Percentiles rank a stretch among this genome's conserved stretches.
These are phyloP conservation scores for Xenopus laevis DNA, from an alignment of 2,113 vertebrate species.

Conservation along the genomic window DNA sequence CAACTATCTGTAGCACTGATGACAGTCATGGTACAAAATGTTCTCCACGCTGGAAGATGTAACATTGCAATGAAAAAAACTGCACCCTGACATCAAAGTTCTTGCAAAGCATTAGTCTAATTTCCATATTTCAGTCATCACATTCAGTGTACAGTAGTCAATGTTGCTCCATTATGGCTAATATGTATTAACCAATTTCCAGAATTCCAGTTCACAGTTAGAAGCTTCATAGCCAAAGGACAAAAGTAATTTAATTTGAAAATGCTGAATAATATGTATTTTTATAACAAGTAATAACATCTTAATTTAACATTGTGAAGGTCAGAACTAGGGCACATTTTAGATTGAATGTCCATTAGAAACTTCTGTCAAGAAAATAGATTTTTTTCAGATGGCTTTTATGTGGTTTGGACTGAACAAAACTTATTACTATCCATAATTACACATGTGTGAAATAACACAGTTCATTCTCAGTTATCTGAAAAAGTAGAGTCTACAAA, in stretches of 20 bases:
- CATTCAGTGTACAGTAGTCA: conserved; percentile 10
- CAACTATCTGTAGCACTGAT: neutral
- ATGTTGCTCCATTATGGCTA: conserved; percentile 22
- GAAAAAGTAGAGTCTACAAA: too few relatives aligned
- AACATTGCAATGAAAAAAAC: neutral
- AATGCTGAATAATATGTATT: conserved; percentile 25
- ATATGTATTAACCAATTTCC: conserved; percentile 21
- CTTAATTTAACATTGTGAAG: conserved; percentile 15
- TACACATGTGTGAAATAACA: too few relatives aligned
- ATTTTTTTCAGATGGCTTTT: neutral
- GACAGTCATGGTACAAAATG: neutral
- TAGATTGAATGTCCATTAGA: neutral
- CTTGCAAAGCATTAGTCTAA: conserved; percentile 5
- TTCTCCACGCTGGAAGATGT: neutral
- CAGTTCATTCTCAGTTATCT: too few relatives aligned
- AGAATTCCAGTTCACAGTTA: conserved; percentile 4
- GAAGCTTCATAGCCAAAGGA: conserved; percentile 18
- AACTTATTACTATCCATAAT: neutral
- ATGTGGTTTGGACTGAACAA: neutral
- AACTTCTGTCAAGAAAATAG: neutral
- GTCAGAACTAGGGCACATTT: neutral
- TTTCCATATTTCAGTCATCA: conserved; percentile 6
- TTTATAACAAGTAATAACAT: conserved; percentile 3
- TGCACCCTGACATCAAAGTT: neutral
- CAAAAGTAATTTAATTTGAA: conserved; percentile 30